phyloP scores from a whole-genome alignment of 2,797 vertebrate genomes.

The Streptopelia turtur region DNA sequence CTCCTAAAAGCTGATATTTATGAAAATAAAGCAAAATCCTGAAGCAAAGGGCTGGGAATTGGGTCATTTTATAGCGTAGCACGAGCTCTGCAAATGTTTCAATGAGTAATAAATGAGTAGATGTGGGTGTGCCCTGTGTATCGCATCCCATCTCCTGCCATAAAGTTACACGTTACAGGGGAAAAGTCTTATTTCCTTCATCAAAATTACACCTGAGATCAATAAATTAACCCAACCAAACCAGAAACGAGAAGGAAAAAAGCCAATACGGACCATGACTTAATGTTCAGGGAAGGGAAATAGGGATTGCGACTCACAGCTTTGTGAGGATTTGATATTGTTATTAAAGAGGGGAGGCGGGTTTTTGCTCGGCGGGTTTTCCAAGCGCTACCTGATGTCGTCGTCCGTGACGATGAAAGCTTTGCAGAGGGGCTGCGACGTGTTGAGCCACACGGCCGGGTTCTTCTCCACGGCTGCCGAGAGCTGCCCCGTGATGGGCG shows the following conservation, averaged over 20 bases:
- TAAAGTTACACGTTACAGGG: not conserved
- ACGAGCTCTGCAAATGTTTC: not conserved
- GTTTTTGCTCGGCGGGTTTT: not conserved
- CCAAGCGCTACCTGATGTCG: conserved; percentile 86
- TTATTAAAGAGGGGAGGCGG: not conserved
- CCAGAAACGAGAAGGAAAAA: not conserved
- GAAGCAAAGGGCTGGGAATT: not conserved
- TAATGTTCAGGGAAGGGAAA: not conserved
- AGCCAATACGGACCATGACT: not conserved
- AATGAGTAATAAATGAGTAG: not conserved
- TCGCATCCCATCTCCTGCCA: not conserved
- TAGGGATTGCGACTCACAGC: not conserved
- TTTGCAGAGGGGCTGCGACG: conserved; percentile 90
- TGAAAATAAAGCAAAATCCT: not conserved
- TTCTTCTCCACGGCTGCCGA: conserved; percentile 92
- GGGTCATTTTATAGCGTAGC: no score
- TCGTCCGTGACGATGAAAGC: conserved; percentile 92
- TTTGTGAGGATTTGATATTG: not conserved
- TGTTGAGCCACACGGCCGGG: conserved; percentile 92
- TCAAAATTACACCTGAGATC: not conserved
- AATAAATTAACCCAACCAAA: not conserved
- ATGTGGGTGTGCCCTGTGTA: not conserved
- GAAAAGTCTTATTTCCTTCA: not conserved
- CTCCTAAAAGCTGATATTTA: not conserved
- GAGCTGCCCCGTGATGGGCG: conserved; percentile 90